These are phyloP conservation scores for Cricetomys ansorgei DNA, from an alignment of 2,113 vertebrate genomes.

Conservation along the genomic window DNA sequence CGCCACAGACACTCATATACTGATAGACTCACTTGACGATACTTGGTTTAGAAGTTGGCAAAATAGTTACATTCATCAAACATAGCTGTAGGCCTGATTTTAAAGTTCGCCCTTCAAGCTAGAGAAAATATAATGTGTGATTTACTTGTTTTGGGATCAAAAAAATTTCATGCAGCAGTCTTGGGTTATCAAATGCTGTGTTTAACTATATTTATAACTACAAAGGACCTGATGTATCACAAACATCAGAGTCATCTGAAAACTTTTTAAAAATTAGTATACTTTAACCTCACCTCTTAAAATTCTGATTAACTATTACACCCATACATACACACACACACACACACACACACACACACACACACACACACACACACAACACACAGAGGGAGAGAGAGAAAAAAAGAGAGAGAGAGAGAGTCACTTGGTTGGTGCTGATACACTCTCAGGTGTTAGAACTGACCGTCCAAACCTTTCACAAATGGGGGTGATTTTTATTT, in stretches of 20 bases:
- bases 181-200: background rate
- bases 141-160: background rate
- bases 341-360: background rate
- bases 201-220: background rate
- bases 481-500: background rate
- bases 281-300: background rate
- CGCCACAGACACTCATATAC: background rate
- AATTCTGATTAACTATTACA: background rate
- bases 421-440: background rate
- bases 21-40: background rate
- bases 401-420: too few relatives aligned
- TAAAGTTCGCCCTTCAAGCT: slow-evolving; percentile 20
- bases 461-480: background rate
- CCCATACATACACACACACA: background rate
- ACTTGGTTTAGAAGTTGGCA: background rate
- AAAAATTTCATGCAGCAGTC: background rate
- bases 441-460: background rate
- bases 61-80: background rate
- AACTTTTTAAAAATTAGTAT: background rate
- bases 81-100: background rate
- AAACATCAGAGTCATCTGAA: background rate
- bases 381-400: too few relatives aligned
- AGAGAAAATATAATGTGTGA: background rate
- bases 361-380: too few relatives aligned
- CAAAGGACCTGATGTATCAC: background rate